Percentiles rank a stretch among this genome's conserved stretches.
These are phyloP conservation scores for Rallus limicola DNA, from an alignment of 2,113 vertebrate genomes.

Conservation along the genomic window DNA sequence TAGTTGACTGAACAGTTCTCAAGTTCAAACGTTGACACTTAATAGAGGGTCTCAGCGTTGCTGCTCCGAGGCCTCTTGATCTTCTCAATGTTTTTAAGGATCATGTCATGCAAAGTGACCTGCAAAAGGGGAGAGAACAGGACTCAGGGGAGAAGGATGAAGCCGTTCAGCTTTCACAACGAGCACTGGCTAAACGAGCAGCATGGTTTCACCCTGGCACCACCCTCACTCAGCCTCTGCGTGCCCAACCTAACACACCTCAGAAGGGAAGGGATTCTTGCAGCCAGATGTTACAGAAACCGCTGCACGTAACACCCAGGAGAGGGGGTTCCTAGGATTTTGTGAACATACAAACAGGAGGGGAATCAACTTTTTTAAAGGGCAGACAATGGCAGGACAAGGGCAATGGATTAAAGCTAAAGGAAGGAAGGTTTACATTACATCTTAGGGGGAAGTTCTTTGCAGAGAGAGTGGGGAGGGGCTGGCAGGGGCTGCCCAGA, in stretches of 20 bases:
- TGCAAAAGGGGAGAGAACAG: constrained; percentile 42
- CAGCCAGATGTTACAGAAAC: background rate
- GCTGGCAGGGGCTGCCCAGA: no score
- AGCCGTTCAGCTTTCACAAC: background rate
- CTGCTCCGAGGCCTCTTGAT: constrained; percentile 99
- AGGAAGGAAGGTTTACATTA: no score
- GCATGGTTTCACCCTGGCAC: background rate
- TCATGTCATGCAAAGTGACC: constrained; percentile 99
- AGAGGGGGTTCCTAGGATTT: no score
- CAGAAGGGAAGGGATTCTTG: background rate
- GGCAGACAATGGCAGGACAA: no score
- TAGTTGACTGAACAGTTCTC: constrained; percentile 82
- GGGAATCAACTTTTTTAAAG: no score
- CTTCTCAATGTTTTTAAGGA: constrained; percentile 99
- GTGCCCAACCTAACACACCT: background rate
- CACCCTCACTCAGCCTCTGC: background rate
- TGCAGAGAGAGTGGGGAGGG: no score
- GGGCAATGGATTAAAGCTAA: no score
- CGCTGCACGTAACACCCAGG: rapidly evolving
- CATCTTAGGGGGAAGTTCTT: no score
- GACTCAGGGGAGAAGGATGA: background rate
- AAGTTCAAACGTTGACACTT: constrained; percentile 78
- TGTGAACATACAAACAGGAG: no score
- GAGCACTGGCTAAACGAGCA: background rate
- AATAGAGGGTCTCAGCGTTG: constrained; percentile 98